Base-by-base conservation (phyloP, 2,888 invertebrate genomes). In the Himalopsyche anomala region DNA sequence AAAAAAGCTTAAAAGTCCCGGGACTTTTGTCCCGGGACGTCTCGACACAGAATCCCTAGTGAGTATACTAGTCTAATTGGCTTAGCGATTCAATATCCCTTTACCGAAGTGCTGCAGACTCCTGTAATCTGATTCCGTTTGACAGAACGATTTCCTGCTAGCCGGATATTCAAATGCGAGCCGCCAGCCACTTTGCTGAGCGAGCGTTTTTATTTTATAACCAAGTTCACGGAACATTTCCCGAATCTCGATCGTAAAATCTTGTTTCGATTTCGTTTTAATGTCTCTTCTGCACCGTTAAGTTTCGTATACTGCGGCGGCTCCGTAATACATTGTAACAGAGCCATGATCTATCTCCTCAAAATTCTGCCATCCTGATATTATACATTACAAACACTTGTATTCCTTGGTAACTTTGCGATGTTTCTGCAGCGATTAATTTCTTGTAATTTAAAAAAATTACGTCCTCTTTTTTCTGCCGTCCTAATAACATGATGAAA, bases 251-350 rank as follows among this genome's bases (percentile, higher is more conserved):
- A n/a, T 62, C 62, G 62, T 62, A 19, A 62, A 62, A 62, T 62
- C 62, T 62, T 62, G 62, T 62, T 62, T 62, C 19, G 62, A 62
- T 62, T 62, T 62, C 62, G 62, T 62, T 62, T 62, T 62, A 62
- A 62, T 62, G 62, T 62, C 62, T 62, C 62, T 62, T 62, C 62
- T 62, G 62, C 62, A 19, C 28, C 62, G 62, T 62, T 62, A 62
- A 62, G 19, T 62, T 62, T 11, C 62, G 62, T 62, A 28, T 8
- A 62, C 19, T 62, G 62, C 62, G 62, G 62, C 62, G 19, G 19
- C 19, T 62, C 62, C 19, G 62, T 19, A 28, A 62, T 62, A 62
- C 62, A 62, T 62, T 19, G 62, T 62, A 5, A 62, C 12, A 19
- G 62, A 62, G 15, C 6, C 62, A 19, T 62, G 62, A 62, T 62